A percentile compares a stretch with the other conserved stretches of the same genome.
Evolutionary conservation across 2,888 invertebrate genomes (phyloP).

Genomic region (Proisotoma minuta): DNA sequence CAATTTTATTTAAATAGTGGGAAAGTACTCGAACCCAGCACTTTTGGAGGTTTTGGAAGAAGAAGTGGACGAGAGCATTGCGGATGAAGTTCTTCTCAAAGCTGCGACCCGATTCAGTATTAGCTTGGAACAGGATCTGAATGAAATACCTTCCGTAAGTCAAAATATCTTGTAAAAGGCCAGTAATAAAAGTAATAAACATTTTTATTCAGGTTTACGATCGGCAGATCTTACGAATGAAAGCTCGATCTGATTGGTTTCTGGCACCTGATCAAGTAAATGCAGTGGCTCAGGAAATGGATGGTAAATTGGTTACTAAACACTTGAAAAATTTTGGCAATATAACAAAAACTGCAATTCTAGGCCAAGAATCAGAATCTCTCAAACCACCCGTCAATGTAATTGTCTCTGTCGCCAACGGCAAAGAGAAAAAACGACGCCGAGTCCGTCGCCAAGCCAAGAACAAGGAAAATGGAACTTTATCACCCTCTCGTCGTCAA

Average conservation of each 20-base stretch:
- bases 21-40: slow-evolving; percentile 84
- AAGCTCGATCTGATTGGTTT: slow-evolving; percentile 97
- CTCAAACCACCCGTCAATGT: slow-evolving; percentile 52
- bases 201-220: slow-evolving; percentile 71
- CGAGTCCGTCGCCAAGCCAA: slow-evolving; percentile 54
- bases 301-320: slow-evolving; percentile 23
- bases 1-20: slow-evolving; percentile 81
- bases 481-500: slow-evolving; percentile 10
- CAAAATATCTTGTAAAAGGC: not conserved
- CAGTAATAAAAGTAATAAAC: not conserved
- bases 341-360: no score
- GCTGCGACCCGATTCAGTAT: slow-evolving; percentile 81
- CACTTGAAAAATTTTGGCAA: no score
- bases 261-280: slow-evolving; percentile 59
- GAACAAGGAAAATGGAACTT: slow-evolving; percentile 56
- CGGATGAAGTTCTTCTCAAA: slow-evolving; percentile 78
- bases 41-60: slow-evolving; percentile 61
- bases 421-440: slow-evolving; percentile 54
- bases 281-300: slow-evolving; percentile 20
- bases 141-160: slow-evolving; percentile 52
- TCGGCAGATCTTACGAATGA: slow-evolving; percentile 92
- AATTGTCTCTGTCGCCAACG: slow-evolving; percentile 51
- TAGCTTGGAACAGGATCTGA: slow-evolving; percentile 77
- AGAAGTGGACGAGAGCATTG: slow-evolving; percentile 63
- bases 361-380: slow-evolving; percentile 55